Evolutionary conservation across 2,113 vertebrate species (phyloP).

Genomic region (Hippocampus abdominalis): DNA sequence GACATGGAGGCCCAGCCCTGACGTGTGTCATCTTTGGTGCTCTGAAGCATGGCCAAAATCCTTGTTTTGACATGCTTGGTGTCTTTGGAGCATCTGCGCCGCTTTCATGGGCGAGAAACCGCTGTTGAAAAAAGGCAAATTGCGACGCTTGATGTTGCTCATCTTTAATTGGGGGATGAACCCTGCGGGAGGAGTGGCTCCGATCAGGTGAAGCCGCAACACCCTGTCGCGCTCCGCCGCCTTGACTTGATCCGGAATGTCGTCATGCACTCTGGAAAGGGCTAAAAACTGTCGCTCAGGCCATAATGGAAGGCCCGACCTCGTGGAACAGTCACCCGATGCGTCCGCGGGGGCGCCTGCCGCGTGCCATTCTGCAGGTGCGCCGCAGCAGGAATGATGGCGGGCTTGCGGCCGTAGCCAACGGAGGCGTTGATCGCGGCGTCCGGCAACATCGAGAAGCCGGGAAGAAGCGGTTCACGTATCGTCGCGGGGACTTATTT

Average conservation of each 20-base stretch:
- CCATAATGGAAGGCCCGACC: too few species aligned
- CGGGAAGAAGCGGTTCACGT: too few species aligned
- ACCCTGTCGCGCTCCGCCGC: slow-evolving; percentile 39
- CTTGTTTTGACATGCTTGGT: slow-evolving; percentile 42
- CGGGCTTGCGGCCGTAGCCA: too few species aligned
- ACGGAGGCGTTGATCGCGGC: too few species aligned
- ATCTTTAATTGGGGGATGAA: not conserved
- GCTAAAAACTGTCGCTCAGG: too few species aligned
- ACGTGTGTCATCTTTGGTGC: slow-evolving; percentile 62
- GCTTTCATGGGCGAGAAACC: not conserved
- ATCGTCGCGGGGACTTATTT: not conserved
- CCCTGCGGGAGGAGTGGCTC: slow-evolving; percentile 20
- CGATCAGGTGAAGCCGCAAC: slow-evolving; percentile 26
- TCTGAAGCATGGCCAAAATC: slow-evolving; percentile 32
- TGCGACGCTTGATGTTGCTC: not conserved
- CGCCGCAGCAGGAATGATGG: too few species aligned
- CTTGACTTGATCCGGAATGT: slow-evolving; percentile 53
- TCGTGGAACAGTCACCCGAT: too few species aligned
- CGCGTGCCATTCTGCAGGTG: too few species aligned
- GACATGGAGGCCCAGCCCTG: slow-evolving; percentile 50
- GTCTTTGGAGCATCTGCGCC: slow-evolving; percentile 23
- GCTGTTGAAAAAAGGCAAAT: not conserved
- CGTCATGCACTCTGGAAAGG: slow-evolving; percentile 23
- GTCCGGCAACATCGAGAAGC: too few species aligned
- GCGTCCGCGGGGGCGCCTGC: too few species aligned